Conservation (phyloP, 2,888 invertebrate genomes). For the Dryomyza anilis region DNA sequence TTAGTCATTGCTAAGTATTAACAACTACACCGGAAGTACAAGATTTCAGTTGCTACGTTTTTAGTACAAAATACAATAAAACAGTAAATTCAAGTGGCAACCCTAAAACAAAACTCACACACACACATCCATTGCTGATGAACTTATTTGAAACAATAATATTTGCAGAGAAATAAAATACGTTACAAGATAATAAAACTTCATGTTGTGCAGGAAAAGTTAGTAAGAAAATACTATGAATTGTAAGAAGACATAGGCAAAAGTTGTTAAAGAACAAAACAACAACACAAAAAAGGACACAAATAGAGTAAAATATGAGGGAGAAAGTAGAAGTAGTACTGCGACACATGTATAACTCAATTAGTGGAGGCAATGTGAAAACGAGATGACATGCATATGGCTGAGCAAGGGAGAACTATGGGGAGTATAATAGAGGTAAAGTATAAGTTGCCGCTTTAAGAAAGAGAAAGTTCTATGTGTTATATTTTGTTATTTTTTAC, state of each 20-base stretch:
- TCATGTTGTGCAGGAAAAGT: too few relatives aligned
- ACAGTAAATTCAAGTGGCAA: neutral
- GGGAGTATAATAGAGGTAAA: neutral
- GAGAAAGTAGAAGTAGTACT: neutral
- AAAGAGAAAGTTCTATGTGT: neutral
- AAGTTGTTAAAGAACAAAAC: neutral
- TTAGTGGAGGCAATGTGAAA: neutral
- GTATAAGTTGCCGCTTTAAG: neutral
- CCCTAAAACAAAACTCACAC: neutral
- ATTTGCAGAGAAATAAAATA: neutral
- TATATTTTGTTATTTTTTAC: too few relatives aligned
- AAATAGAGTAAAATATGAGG: neutral
- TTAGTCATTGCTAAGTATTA: too few relatives aligned
- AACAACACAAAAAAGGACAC: neutral
- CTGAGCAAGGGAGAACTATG: too few relatives aligned
- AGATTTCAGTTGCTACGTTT: neutral
- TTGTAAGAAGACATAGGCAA: too few relatives aligned
- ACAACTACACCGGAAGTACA: too few relatives aligned
- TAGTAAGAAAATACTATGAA: too few relatives aligned
- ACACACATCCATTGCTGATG: neutral
- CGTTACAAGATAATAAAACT: too few relatives aligned
- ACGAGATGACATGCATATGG: too few relatives aligned
- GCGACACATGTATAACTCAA: constrained; percentile 17
- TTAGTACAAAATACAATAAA: neutral
- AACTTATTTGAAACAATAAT: neutral